These are phyloP conservation scores for Pseudomyrmex concolor DNA, from an alignment of 1,140 invertebrate species.

Conservation along the genomic window DNA sequence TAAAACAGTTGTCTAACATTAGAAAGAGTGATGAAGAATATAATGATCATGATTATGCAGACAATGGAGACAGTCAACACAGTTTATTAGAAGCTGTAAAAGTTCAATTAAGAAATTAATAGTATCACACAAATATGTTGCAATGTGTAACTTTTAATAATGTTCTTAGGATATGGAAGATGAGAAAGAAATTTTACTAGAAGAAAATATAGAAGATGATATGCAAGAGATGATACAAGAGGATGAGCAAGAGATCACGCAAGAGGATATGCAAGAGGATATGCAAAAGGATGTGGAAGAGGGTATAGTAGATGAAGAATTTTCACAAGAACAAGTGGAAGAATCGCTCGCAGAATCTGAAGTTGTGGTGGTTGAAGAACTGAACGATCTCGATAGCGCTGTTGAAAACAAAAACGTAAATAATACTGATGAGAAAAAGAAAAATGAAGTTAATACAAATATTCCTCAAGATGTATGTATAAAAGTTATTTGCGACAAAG, in stretches of 20 bases:
- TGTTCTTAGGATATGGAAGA: constrained; percentile 40
- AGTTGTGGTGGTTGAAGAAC: constrained; percentile 39
- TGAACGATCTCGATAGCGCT: no score
- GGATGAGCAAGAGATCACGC: no score
- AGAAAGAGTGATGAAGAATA: constrained; percentile 77
- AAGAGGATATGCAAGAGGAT: constrained; percentile 67
- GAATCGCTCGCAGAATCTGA: constrained; percentile 43
- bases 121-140: background rate
- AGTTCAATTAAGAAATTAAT: constrained; percentile 59
- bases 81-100: constrained; percentile 14
- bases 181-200: background rate
- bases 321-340: constrained; percentile 62
- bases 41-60: constrained; percentile 83
- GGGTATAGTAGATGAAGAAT: constrained; percentile 58
- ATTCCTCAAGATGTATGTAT: constrained; percentile 26
- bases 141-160: constrained; percentile 27
- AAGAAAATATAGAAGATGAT: no score
- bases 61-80: constrained; percentile 75
- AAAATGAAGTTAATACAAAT: constrained; percentile 64
- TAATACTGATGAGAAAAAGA: constrained; percentile 72
- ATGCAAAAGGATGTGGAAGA: constrained; percentile 58
- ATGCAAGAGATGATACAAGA: no score
- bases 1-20: constrained; percentile 74
- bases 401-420: constrained; percentile 59
- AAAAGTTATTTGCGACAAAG: background rate